Conservation (phyloP, 2,113 vertebrate species). For the Irena cyanogastra region DNA sequence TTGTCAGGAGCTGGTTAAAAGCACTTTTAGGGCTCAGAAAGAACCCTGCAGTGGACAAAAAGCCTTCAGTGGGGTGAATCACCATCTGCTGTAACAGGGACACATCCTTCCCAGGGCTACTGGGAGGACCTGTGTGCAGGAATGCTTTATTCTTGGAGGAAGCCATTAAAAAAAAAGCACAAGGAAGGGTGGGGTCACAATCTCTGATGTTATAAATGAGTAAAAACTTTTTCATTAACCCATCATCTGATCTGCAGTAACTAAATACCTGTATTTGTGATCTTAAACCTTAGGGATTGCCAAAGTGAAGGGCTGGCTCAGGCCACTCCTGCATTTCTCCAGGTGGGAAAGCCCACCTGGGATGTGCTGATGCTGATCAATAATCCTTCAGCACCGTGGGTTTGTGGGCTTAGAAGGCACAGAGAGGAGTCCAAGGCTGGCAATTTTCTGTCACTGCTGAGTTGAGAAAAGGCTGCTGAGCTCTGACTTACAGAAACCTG, state of each 20-base stretch:
- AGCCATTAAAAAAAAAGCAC: neutral
- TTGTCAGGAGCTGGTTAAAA: constrained; percentile 3
- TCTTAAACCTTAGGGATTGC: neutral
- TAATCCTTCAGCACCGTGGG: neutral
- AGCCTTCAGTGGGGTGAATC: neutral
- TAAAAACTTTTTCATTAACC: neutral
- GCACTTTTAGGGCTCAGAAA: neutral
- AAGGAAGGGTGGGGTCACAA: constrained; percentile 6
- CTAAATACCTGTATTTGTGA: neutral
- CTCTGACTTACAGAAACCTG: neutral
- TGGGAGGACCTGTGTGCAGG: constrained; percentile 2
- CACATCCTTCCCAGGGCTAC: constrained; percentile 3
- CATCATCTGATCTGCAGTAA: neutral
- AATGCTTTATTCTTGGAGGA: constrained; percentile 40
- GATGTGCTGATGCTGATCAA: neutral
- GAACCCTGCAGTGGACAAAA: neutral
- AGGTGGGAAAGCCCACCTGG: neutral
- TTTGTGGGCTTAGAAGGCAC: neutral
- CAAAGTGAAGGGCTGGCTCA: neutral
- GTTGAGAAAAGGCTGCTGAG: neutral
- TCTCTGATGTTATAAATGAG: neutral
- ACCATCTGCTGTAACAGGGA: neutral
- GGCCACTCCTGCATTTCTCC: neutral
- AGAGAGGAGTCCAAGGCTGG: neutral
- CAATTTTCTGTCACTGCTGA: neutral